Evolutionary conservation across 2,113 vertebrate species (phyloP).

Genomic region (Corythaeola cristata): DNA sequence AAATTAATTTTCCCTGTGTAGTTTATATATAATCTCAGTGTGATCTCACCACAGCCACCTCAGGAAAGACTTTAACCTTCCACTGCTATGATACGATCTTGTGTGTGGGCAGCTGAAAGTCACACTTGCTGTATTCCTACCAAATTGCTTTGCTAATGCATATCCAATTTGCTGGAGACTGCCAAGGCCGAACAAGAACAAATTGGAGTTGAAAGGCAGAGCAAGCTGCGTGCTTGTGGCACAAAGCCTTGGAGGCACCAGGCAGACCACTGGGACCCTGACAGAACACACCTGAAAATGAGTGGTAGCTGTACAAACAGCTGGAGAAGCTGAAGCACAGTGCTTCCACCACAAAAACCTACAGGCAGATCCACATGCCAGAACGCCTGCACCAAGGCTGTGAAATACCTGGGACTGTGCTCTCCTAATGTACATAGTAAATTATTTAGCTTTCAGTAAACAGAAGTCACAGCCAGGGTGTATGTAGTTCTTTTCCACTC

Average conservation of each 20-base stretch:
- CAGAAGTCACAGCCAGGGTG: neutral
- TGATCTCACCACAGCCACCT: neutral
- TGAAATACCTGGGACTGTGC: neutral
- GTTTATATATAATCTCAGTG: neutral
- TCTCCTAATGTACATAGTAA: neutral
- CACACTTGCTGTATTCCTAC: neutral
- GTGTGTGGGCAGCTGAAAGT: neutral
- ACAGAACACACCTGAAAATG: neutral
- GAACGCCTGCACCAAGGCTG: neutral
- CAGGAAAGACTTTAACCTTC: neutral
- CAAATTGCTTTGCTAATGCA: neutral
- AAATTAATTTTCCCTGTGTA: neutral
- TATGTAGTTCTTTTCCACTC: neutral
- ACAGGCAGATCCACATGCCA: neutral
- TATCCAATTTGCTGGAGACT: neutral
- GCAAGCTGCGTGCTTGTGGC: neutral
- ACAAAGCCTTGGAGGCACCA: neutral
- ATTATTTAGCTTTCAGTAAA: neutral
- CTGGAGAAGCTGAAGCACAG: neutral
- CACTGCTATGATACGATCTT: neutral
- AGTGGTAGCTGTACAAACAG: neutral
- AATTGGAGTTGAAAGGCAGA: neutral
- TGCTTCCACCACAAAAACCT: neutral
- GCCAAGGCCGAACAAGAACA: neutral
- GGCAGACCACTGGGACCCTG: neutral